These are phyloP conservation scores for Delphinapterus leucas DNA, from an alignment of 2,113 vertebrate genomes.

Conservation along the genomic window DNA sequence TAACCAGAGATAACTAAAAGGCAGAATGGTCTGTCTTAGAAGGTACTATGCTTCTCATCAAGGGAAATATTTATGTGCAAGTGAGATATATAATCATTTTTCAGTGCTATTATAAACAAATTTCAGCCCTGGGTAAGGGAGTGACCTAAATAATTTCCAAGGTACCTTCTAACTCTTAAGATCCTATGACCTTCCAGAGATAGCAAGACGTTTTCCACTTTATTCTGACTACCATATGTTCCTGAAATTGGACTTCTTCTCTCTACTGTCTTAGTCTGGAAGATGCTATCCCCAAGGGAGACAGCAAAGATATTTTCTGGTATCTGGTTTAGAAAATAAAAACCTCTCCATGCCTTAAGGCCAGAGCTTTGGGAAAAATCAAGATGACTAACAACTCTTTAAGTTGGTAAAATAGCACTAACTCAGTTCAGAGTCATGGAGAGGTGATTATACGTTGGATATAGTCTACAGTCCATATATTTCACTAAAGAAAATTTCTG, in stretches of 20 bases:
- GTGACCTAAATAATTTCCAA: neutral
- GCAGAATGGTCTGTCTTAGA: neutral
- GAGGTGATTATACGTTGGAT: neutral
- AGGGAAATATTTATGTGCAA: neutral
- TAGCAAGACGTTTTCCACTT: neutral
- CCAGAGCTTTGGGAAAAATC: slow-evolving; percentile 4
- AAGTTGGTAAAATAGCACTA: neutral
- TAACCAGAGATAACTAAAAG: neutral
- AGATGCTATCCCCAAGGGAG: neutral
- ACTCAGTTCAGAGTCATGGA: neutral
- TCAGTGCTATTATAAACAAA: neutral
- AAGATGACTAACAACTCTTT: neutral
- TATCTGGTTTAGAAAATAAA: slow-evolving; percentile 44
- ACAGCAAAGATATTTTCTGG: neutral
- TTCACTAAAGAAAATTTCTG: neutral
- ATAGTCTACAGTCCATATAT: neutral
- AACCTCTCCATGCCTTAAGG: neutral
- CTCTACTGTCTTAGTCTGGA: neutral
- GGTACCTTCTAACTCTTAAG: neutral
- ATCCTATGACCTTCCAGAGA: neutral
- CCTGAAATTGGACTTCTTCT: neutral
- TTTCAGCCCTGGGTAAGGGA: neutral
- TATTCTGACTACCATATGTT: neutral
- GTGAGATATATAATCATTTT: neutral
- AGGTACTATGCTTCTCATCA: neutral